phyloP scores from a whole-genome alignment of 2,797 vertebrate species.

The Cichlasoma orientale region DNA sequence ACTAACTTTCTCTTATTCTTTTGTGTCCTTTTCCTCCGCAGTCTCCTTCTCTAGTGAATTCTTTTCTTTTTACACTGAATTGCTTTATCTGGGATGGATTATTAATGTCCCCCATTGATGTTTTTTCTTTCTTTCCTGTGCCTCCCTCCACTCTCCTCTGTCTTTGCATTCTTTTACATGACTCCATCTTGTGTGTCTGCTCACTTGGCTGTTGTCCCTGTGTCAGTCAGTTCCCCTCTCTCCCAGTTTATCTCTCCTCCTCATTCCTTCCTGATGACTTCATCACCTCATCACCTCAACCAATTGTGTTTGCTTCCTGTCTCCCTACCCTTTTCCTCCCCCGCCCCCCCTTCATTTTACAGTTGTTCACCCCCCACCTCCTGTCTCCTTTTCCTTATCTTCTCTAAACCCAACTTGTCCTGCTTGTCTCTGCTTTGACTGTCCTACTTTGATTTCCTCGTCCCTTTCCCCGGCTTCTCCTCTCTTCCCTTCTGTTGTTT shows the following conservation, averaged over 20 bases:
- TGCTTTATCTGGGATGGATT: conserved; percentile 66
- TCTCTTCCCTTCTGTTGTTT: conserved; percentile 62
- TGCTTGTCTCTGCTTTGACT: conserved; percentile 43
- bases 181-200: conserved; percentile 33
- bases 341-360: background rate
- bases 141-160: conserved; percentile 10
- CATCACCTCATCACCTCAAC: conserved; percentile 40
- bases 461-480: conserved; percentile 11
- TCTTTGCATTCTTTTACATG: conserved; percentile 32
- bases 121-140: conserved; percentile 29
- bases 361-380: background rate
- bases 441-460: conserved; percentile 60
- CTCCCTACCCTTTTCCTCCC: background rate
- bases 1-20: conserved; percentile 61
- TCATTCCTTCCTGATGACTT: conserved; percentile 69
- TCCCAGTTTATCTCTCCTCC: conserved; percentile 36
- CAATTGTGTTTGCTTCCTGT: conserved; percentile 47
- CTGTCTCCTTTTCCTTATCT: conserved; percentile 26
- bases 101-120: conserved; percentile 55
- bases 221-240: conserved; percentile 55
- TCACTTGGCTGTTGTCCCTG: conserved; percentile 59
- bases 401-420: conserved; percentile 24
- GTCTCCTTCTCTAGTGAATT: conserved; percentile 12
- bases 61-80: conserved; percentile 48
- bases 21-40: conserved; percentile 8